Evolutionary conservation across 2,888 invertebrate genomes (phyloP).

Genomic region (Andricus curvator): DNA sequence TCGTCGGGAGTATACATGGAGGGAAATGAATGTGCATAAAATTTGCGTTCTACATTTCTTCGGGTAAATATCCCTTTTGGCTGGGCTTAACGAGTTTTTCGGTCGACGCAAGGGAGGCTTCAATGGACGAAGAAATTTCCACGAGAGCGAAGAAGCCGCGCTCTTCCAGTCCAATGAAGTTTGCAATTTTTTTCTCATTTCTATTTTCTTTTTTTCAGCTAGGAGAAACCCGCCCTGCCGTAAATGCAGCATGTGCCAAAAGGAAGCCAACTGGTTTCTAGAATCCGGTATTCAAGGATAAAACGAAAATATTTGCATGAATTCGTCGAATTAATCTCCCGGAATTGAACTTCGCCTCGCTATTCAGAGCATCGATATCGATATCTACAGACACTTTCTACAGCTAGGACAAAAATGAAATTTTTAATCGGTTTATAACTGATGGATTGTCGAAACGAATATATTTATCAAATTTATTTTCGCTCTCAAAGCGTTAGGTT

Average conservation of each 20-base stretch:
- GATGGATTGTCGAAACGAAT: constrained; percentile 7
- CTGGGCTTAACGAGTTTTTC: constrained; percentile 29
- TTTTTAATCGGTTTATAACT: constrained; percentile 31
- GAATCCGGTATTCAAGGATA: constrained; percentile 29
- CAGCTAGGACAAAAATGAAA: constrained; percentile 21
- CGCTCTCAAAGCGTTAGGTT: background rate
- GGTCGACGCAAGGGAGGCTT: constrained; percentile 18
- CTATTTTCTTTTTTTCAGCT: background rate
- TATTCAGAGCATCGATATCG: background rate
- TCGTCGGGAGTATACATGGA: constrained; percentile 17
- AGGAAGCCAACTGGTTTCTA: background rate
- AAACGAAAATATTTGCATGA: constrained; percentile 37
- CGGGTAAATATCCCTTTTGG: constrained; percentile 6
- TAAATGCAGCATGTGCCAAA: background rate
- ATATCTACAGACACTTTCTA: constrained; percentile 13
- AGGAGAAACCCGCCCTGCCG: background rate
- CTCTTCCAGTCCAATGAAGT: constrained; percentile 33
- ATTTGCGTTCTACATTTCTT: constrained; percentile 1
- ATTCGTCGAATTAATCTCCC: constrained; percentile 24
- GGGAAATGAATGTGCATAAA: constrained; percentile 1
- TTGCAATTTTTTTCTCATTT: constrained; percentile 15
- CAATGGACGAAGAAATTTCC: constrained; percentile 28
- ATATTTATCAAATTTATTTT: constrained; percentile 9
- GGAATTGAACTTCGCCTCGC: background rate
- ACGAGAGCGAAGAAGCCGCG: constrained; percentile 26